These are phyloP conservation scores for Ammodytes marinus DNA, from an alignment of 2,113 vertebrate genomes.

Conservation along the genomic window DNA sequence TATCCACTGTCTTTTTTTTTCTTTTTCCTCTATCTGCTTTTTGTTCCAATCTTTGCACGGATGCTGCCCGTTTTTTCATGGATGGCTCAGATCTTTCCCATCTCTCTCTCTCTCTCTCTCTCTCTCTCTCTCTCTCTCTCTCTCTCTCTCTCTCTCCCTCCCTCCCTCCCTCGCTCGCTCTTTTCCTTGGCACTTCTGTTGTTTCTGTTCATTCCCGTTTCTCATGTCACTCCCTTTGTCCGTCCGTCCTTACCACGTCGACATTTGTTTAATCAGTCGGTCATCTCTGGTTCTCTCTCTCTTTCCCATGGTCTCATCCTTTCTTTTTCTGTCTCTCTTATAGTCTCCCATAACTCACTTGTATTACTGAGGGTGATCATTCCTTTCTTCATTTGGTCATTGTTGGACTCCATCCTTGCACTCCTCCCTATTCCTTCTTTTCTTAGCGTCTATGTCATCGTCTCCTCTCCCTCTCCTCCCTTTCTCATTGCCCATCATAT, in stretches of 20 bases:
- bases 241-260: background rate
- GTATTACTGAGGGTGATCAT: background rate
- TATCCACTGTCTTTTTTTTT: background rate
- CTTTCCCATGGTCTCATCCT: background rate
- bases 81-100: background rate
- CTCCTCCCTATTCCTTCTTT: background rate
- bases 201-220: slow-evolving; percentile 1
- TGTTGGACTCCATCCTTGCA: background rate
- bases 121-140: background rate
- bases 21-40: slow-evolving; percentile 2
- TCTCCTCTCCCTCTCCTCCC: background rate
- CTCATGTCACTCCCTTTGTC: slow-evolving; percentile 22
- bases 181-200: background rate
- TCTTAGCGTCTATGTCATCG: background rate
- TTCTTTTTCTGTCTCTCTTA: background rate
- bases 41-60: slow-evolving; percentile 5
- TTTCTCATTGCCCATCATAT: background rate
- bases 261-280: slow-evolving; percentile 3
- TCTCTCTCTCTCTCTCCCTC: background rate
- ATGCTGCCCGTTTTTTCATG: background rate
- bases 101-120: background rate
- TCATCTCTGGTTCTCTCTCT: background rate
- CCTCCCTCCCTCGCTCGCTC: background rate
- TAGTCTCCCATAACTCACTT: background rate
- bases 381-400: background rate